phyloP scores from a whole-genome alignment of 2,113 vertebrate species.

The Lepisosteus osseus region DNA sequence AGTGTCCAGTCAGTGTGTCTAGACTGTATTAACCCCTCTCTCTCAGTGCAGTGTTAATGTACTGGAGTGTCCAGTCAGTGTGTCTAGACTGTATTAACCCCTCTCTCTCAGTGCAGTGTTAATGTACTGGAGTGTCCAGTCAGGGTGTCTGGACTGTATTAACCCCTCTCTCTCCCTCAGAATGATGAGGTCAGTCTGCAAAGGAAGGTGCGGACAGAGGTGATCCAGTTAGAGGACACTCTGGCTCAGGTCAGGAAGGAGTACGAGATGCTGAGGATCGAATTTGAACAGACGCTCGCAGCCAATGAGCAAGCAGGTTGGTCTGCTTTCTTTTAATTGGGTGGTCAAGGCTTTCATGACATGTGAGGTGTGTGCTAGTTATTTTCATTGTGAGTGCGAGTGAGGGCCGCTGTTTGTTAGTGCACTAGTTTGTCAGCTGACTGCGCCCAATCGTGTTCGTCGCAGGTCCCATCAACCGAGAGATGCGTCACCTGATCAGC shows the following conservation, averaged over 20 bases:
- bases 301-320: slow-evolving; percentile 97
- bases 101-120: too few relatives aligned
- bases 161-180: slow-evolving; percentile 51
- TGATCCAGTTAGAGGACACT: slow-evolving; percentile 96
- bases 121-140: not conserved
- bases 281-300: slow-evolving; percentile 94
- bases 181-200: slow-evolving; percentile 92
- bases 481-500: slow-evolving; percentile 96
- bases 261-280: slow-evolving; percentile 95
- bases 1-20: too few relatives aligned
- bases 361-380: too few relatives aligned
- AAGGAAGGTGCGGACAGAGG: slow-evolving; percentile 92
- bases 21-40: too few relatives aligned
- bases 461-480: slow-evolving; percentile 90
- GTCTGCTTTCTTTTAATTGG: too few relatives aligned
- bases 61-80: too few relatives aligned
- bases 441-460: not conserved
- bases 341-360: too few relatives aligned
- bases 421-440: too few relatives aligned
- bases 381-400: too few relatives aligned
- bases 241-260: slow-evolving; percentile 95
- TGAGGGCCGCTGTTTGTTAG: too few relatives aligned
- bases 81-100: too few relatives aligned
- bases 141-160: not conserved
- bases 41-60: too few relatives aligned